Evolutionary conservation across 53 echinoderm and acorn worm species (phyloP).

Genomic region (Paelopatides confundens): DNA sequence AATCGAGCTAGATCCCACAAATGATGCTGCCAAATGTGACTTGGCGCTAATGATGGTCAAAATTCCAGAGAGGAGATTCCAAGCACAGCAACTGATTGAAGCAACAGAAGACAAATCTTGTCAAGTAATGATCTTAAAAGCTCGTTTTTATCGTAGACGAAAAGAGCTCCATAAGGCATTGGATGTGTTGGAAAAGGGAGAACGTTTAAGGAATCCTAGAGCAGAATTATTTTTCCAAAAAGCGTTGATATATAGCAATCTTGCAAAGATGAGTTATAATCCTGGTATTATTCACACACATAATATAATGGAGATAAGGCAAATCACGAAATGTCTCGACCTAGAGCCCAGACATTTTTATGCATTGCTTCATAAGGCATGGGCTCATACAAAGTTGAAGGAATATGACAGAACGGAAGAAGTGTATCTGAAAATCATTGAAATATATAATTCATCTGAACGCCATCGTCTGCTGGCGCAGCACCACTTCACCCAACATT

Average conservation of each 20-base stretch:
- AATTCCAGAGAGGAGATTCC: background rate
- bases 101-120: background rate
- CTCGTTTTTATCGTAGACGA: background rate
- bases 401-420: too few species aligned
- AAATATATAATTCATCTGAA: too few species aligned
- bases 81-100: background rate
- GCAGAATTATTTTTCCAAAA: constrained; percentile 7
- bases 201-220: background rate
- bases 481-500: too few species aligned
- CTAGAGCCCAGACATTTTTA: background rate
- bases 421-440: too few species aligned
- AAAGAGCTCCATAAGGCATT: background rate
- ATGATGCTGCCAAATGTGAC: background rate
- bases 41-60: background rate
- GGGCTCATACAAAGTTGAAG: too few species aligned
- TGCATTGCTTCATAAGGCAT: too few species aligned
- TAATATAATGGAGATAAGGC: background rate
- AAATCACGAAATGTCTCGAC: background rate
- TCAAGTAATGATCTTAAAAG: background rate
- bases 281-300: background rate
- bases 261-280: background rate
- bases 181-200: background rate
- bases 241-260: background rate
- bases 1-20: too few species aligned
- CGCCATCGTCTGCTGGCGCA: too few species aligned